phyloP scores from a whole-genome alignment of 2,797 vertebrate genomes.

The Tangara arthus region DNA sequence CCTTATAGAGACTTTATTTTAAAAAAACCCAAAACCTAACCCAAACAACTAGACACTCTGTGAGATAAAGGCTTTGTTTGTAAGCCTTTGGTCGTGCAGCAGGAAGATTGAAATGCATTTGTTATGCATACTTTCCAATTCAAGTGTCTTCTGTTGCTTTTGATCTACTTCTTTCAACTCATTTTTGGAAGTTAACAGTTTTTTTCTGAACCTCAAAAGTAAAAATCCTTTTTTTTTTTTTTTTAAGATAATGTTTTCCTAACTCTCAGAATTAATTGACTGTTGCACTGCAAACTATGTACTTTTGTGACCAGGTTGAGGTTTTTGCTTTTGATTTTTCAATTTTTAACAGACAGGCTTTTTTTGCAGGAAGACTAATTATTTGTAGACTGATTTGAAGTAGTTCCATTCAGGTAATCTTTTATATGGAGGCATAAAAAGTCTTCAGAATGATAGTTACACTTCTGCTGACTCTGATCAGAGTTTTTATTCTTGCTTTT shows the following conservation, averaged over 20 bases:
- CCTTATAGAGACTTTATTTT: background rate
- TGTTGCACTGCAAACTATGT: background rate
- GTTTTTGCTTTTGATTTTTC: background rate
- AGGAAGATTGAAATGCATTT: background rate
- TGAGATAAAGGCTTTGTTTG: background rate
- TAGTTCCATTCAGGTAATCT: background rate
- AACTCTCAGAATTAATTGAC: background rate
- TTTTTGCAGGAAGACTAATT: background rate
- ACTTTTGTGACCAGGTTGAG: background rate
- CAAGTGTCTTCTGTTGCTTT: background rate
- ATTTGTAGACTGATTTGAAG: background rate
- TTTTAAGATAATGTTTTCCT: background rate
- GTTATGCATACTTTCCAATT: background rate
- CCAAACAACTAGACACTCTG: background rate
- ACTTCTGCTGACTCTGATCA: background rate
- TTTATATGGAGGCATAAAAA: background rate
- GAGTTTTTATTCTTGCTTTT: background rate
- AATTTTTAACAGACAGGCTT: background rate
- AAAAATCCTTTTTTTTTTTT: background rate
- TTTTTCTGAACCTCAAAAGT: background rate
- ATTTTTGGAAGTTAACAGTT: background rate
- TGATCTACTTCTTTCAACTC: background rate
- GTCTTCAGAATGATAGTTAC: background rate
- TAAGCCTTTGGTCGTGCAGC: background rate
- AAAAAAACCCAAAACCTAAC: background rate